Evolutionary conservation across 2,113 vertebrate species (phyloP).

Genomic region (zebrafish (Danio rerio)): DNA sequence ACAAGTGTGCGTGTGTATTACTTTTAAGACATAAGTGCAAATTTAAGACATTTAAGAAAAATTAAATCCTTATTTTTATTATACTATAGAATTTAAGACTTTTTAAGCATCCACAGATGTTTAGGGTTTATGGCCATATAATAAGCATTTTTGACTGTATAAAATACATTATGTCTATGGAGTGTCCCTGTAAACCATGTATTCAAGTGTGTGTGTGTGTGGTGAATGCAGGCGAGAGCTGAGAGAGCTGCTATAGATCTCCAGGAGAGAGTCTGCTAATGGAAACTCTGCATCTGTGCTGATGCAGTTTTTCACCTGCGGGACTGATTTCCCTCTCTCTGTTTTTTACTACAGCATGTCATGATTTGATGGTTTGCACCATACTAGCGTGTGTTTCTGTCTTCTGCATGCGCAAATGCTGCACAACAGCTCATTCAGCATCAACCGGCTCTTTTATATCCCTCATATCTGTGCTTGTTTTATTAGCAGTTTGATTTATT

Average conservation of each 20-base stretch:
- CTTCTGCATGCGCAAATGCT: background rate
- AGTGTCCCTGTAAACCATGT: too few relatives aligned
- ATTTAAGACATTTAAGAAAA: too few relatives aligned
- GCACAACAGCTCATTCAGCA: background rate
- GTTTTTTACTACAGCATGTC: slow-evolving; percentile 28
- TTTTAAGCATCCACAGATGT: too few relatives aligned
- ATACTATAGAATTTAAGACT: too few relatives aligned
- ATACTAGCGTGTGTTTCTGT: background rate
- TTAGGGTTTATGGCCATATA: too few relatives aligned
- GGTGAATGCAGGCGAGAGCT: slow-evolving; percentile 26
- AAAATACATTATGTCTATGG: too few relatives aligned
- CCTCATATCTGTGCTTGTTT: background rate
- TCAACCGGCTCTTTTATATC: background rate
- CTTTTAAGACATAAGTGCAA: too few relatives aligned
- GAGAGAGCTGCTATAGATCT: slow-evolving; percentile 47
- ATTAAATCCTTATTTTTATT: too few relatives aligned
- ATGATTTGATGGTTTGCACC: background rate
- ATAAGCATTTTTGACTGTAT: too few relatives aligned
- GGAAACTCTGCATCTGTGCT: slow-evolving; percentile 21
- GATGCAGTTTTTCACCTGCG: background rate
- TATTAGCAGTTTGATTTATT: slow-evolving; percentile 6
- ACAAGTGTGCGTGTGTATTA: too few relatives aligned
- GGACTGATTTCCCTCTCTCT: slow-evolving; percentile 4
- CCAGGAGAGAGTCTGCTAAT: slow-evolving; percentile 51
- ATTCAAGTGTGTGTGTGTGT: background rate